Base-by-base conservation (phyloP, 2,113 vertebrate species). In the Corvus moneduloides region DNA sequence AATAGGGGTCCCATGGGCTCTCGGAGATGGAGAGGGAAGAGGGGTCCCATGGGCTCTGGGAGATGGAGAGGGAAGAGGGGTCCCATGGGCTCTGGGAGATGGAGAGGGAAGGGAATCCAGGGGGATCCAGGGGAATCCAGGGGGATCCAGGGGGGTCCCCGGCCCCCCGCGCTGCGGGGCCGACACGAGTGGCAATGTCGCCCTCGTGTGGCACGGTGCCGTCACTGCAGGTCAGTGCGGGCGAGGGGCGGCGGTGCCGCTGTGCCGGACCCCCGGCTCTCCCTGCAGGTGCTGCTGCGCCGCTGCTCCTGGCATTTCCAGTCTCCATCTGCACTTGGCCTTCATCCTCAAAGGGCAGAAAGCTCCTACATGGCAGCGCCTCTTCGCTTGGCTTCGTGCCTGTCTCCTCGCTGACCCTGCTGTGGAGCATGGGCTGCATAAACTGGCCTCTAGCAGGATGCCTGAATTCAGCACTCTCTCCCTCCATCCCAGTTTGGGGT, bases 261-360 rank as follows among this genome's bases (percentile, higher is more conserved):
- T 24, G 12, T n/a, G 27, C 49, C 7, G 2, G 21, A 5, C 15
- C n/a, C 17, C 12, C 54, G 43, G 48, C 33, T 19, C 16, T 4
- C 32, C 7, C 49, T 22, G 59, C 46, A 2, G 32, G 18, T 11
- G 22, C 56, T 22, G 52, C 52, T 19, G 28, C 52, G 10, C 54
- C 11, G 23, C 20, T 20, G 24, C 15, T 52, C 27, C 35, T 1
- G 32, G 3, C 58, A 10, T 32, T 6, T 0, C 66, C 67, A 3
- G 13, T 1, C 11, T 43, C 3, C 0, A 6, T 6, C 41, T 14
- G 23, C 41, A 0, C 41, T 4, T 44, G 0, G 10, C 5, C 39
- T 17, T 19, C 35, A 6, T 11, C 63, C 58, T 33, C 6, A 0
- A 12, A 44, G 19, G 20, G 33, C 22, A 26, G 22, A 11, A 19